Base-by-base conservation (phyloP, 2,888 invertebrate genomes). In the Pachliopta kotzebuea region DNA sequence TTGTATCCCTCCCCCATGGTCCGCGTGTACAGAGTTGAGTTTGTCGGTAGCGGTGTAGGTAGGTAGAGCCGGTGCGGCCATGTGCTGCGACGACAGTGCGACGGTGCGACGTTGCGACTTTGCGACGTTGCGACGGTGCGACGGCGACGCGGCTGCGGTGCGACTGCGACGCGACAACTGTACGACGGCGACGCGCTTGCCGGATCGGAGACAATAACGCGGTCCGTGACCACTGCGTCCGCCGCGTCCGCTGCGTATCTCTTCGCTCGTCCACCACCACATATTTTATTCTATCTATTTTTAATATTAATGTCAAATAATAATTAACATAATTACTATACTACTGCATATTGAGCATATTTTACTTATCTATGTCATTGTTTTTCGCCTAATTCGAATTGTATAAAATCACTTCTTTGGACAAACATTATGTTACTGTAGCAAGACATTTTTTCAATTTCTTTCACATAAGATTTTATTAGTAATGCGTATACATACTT, bases 301-400 rank as follows among this genome's bases (percentile, higher is more conserved):
- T 90, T 89, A 91, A 90, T 90, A 90, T 87, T 89, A 90, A 90
- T 88, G 89, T 90, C 90, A 90, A 88, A 90, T 90, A 90, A 89
- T 89, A 88, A 87, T 89, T 89, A 89, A 88, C 85, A 85, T 90
- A 88, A 90, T 89, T 88, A 89, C 85, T 83, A 86, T 88, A 89
- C 84, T 88, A 90, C 84, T 88, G 86, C 86, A 85, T 85, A 88
- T 83, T 83, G 85, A 74, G 86, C 90, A 87, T 91, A 90, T 88
- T 90, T 90, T 90, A 91, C 81, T 86, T 90, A 88, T 89, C 81
- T 88, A 90, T 90, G 86, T 89, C 87, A 90, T 91, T 89, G 87
- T 88, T 90, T 65, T 90, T 91, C 79, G 90, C 90, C 90, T 91
- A 88, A 89, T 90, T 90, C 89, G 86, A 88, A 90, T 89, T 90